Evolutionary conservation across 2,113 vertebrate genomes (phyloP), one percentile per base, ranked within the genome.

Genomic region (Catharus bicknelli): DNA sequence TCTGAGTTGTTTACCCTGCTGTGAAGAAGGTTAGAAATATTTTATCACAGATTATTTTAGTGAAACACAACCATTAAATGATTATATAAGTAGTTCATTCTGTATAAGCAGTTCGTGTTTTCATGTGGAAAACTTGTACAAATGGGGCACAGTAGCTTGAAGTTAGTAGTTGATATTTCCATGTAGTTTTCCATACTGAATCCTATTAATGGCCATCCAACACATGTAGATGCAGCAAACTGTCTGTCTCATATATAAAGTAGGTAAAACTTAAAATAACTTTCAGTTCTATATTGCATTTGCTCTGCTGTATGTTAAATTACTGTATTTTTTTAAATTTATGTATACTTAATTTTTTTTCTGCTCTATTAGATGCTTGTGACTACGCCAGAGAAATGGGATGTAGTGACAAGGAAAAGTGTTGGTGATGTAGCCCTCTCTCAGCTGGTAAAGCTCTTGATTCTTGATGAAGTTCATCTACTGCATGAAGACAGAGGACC

Each of bases 381-480:
- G 92, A 99, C 99, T 30, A 99, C 99, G 53, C 99, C 99, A 32
- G 99, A 99, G 96, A 99, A 99, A 93, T 99, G 99, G 99, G 99
- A 99, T 47, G 99, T 99, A 27, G 99, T 99, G 57, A 99, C 99
- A 73, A 98, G 99, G 93, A 99, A 99, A 96, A 99, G 99, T 78
- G 99, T 99, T 57, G 99, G 99, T 14, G 99, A 99, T 43, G 98
- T 99, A 70, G 99, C 98, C 36, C 98, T 99, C 45, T 99, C 99
- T 45, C 99, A 99, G 88, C 98, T 99, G 16, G 99, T 99, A 22
- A 98, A 98, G 38, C 98, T 99, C 13, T 97, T 99, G 29, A 99
- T 99, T 95, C 97, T 99, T 16, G 99, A 99, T 97, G 99, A 99
- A 97, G 99, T 99, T 77, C 99, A 99, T 90, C 98, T 99, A 12